These are phyloP conservation scores for Apistogramma diplotaenia DNA, from an alignment of 2,113 vertebrate species.

Conservation along the genomic window DNA sequence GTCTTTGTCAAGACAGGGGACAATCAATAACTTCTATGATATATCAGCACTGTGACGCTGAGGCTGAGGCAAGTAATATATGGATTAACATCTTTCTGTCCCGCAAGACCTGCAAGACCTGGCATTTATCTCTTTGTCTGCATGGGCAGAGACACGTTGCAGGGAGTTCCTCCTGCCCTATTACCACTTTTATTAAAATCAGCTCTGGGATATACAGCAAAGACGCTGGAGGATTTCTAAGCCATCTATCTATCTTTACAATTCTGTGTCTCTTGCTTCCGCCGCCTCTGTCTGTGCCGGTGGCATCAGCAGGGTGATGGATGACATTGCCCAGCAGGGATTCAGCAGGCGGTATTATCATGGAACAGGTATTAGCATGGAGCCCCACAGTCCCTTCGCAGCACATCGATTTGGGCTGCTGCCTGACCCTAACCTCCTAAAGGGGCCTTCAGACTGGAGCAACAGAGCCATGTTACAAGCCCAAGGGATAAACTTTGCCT, in stretches of 20 bases:
- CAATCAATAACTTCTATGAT: slow-evolving; percentile 63
- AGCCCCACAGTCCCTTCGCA: slow-evolving; percentile 42
- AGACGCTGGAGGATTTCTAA: slow-evolving; percentile 23
- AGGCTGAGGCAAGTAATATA: slow-evolving; percentile 34
- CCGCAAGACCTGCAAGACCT: slow-evolving; percentile 34
- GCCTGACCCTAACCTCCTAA: slow-evolving; percentile 59
- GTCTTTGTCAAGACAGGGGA: slow-evolving; percentile 30
- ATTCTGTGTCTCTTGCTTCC: slow-evolving; percentile 19
- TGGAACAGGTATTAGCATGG: slow-evolving; percentile 63
- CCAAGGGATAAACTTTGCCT: slow-evolving; percentile 52
- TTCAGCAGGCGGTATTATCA: slow-evolving; percentile 48
- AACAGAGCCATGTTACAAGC: slow-evolving; percentile 42
- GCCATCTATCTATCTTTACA: slow-evolving; percentile 41
- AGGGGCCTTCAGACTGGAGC: slow-evolving; percentile 43
- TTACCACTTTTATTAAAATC: slow-evolving; percentile 67
- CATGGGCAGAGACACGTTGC: slow-evolving; percentile 35
- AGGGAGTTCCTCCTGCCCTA: slow-evolving; percentile 35
- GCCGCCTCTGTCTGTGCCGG: slow-evolving; percentile 27
- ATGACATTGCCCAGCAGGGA: slow-evolving; percentile 65
- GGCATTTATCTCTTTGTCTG: slow-evolving; percentile 64
- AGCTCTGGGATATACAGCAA: slow-evolving; percentile 43
- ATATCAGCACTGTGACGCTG: slow-evolving; percentile 28
- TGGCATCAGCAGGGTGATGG: slow-evolving; percentile 59
- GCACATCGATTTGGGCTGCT: slow-evolving; percentile 61
- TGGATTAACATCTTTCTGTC: slow-evolving; percentile 62